Evolutionary conservation across 2,888 invertebrate species (phyloP).

Genomic region (Pterostichus niger): DNA sequence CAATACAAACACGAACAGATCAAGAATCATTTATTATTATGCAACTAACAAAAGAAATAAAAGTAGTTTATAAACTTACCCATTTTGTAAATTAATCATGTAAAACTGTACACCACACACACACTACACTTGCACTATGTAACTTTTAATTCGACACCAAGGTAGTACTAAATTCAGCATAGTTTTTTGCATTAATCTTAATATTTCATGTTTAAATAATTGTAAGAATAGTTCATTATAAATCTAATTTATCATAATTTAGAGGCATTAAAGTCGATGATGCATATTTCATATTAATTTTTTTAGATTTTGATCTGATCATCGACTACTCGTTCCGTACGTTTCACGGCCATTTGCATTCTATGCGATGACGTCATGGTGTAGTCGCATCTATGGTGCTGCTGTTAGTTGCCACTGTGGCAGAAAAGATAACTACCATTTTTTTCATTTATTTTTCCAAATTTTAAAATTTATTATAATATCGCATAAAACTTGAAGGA

Average conservation of each 20-base stretch:
- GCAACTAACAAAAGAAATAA: constrained; percentile 49
- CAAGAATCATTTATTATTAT: constrained; percentile 16
- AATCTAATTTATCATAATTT: constrained; percentile 66
- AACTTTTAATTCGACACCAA: constrained; percentile 49
- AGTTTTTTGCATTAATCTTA: constrained; percentile 53
- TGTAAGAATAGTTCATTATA: constrained; percentile 53
- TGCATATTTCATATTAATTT: constrained; percentile 64
- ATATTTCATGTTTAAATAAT: constrained; percentile 59
- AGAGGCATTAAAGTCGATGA: constrained; percentile 66
- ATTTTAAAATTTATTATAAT: not conserved
- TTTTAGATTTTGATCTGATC: constrained; percentile 62
- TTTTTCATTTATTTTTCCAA: constrained; percentile 17
- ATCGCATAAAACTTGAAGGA: too few relatives aligned
- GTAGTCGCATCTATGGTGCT: constrained; percentile 1
- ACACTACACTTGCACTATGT: constrained; percentile 58
- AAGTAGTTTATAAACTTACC: constrained; percentile 54
- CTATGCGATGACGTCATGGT: constrained; percentile 51
- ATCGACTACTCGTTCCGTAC: constrained; percentile 63
- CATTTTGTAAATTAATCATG: constrained; percentile 45
- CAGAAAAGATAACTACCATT: constrained; percentile 23
- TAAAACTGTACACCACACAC: constrained; percentile 47
- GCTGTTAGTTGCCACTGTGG: constrained; percentile 8
- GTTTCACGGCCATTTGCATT: constrained; percentile 66
- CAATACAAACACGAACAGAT: constrained; percentile 52
- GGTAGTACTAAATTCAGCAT: constrained; percentile 59